phyloP scores from a whole-genome alignment of 2,797 vertebrate genomes.

The Bovichtus variegatus region DNA sequence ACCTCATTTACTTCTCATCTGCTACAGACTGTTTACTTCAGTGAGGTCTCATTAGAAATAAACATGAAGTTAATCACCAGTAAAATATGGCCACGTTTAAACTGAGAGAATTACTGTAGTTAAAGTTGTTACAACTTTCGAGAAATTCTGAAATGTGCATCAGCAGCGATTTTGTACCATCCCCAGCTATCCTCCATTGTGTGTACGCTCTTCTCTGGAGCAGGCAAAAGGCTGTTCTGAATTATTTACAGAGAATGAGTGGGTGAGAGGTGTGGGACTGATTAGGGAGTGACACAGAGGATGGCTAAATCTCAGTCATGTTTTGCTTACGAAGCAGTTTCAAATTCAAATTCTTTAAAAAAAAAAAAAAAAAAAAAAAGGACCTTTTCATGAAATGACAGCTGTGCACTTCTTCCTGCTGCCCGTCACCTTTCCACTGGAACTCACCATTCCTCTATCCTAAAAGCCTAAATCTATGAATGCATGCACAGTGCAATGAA shows the following conservation, averaged over 20 bases:
- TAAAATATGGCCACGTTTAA: not conserved
- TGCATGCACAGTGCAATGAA: not conserved
- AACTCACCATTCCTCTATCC: not conserved
- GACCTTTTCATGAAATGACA: constrained; percentile 47
- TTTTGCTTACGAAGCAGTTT: constrained; percentile 64
- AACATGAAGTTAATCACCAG: not conserved
- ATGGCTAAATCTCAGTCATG: constrained; percentile 69
- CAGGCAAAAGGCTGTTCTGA: constrained; percentile 69
- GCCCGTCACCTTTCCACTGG: constrained; percentile 2
- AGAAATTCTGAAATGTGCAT: constrained; percentile 41
- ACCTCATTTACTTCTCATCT: not conserved
- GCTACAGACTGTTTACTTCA: not conserved
- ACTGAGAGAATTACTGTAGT: not conserved
- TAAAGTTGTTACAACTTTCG: constrained; percentile 19
- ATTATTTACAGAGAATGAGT: constrained; percentile 80
- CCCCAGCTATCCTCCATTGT: constrained; percentile 31
- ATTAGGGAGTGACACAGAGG: constrained; percentile 74
- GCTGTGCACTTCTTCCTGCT: constrained; percentile 6
- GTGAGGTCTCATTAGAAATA: not conserved
- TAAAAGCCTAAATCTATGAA: not conserved
- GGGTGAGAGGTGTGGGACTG: constrained; percentile 75
- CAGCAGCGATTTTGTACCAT: constrained; percentile 30
- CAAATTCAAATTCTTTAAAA: constrained; percentile 39
- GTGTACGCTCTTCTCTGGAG: constrained; percentile 44
- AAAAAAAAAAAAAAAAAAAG: too few relatives aligned